Percentiles rank a stretch among this genome's conserved stretches.
These are phyloP conservation scores for Rhinoraja longicauda DNA, from an alignment of 2,797 vertebrate genomes.

Conservation along the genomic window DNA sequence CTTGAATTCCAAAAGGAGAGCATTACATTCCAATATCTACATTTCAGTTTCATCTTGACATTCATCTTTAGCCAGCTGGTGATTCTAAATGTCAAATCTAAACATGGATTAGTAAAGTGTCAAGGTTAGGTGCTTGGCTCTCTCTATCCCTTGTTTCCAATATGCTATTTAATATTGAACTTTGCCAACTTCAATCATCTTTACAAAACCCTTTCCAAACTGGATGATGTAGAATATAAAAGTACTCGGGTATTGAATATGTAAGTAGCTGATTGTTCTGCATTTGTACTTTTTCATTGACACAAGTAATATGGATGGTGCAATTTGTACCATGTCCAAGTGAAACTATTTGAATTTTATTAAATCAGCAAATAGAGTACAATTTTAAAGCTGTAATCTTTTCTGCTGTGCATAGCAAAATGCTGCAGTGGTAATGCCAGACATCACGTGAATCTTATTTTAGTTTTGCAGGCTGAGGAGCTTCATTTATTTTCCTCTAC, in stretches of 20 bases:
- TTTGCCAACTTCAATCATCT: background rate
- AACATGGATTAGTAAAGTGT: background rate
- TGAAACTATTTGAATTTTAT: background rate
- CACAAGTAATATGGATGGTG: background rate
- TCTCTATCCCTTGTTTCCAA: background rate
- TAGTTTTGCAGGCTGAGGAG: background rate
- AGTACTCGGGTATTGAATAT: too few species aligned
- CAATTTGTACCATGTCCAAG: background rate
- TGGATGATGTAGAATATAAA: background rate
- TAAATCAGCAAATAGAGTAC: background rate
- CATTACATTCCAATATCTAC: background rate
- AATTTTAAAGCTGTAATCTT: too few species aligned
- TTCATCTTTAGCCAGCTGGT: background rate
- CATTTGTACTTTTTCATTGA: background rate
- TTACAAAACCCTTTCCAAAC: background rate
- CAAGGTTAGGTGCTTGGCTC: background rate
- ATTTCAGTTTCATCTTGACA: slow-evolving; percentile 1
- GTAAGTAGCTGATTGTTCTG: background rate
- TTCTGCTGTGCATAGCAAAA: background rate
- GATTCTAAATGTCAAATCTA: background rate
- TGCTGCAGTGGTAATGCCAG: background rate
- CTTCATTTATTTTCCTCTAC: background rate
- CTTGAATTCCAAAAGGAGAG: background rate
- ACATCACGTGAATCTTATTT: slow-evolving; percentile 16
- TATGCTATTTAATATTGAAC: background rate